Evolutionary conservation across 2,113 vertebrate species (phyloP).

Genomic region (Parus major): DNA sequence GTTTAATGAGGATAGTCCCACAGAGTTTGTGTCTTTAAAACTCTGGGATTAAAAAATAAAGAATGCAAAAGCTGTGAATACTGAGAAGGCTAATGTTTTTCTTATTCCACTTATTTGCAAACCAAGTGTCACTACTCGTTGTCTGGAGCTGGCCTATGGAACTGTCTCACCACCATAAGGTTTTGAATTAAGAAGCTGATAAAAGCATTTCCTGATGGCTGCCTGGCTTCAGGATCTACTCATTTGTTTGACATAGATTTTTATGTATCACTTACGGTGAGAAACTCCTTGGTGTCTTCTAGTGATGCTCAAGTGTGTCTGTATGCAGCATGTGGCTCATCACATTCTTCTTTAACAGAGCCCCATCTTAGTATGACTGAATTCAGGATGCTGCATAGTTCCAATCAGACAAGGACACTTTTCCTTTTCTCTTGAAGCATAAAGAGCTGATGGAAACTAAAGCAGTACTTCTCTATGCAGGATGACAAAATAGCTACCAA

Average conservation of each 20-base stretch:
- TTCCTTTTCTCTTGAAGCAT: background rate
- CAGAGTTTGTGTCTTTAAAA: slow-evolving; percentile 10
- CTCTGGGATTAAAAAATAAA: background rate
- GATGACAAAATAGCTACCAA: background rate
- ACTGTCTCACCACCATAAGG: background rate
- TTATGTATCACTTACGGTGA: background rate
- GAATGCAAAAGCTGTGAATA: background rate
- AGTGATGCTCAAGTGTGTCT: background rate
- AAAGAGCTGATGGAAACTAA: background rate
- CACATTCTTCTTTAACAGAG: background rate
- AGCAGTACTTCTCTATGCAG: background rate
- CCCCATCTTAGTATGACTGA: background rate
- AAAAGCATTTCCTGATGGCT: background rate
- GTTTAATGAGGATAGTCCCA: background rate
- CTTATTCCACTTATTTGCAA: background rate
- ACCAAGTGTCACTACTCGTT: background rate
- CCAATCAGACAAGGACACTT: background rate
- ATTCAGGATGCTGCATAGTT: background rate
- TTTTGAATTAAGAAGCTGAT: background rate
- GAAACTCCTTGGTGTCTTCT: background rate
- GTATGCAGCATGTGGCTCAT: background rate
- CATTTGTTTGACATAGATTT: background rate
- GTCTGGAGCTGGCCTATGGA: background rate
- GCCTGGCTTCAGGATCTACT: background rate
- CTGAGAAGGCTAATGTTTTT: background rate